Evolutionary conservation across 1,140 invertebrate genomes (phyloP), one percentile per base, ranked within the genome.

Genomic region (Drosophila kurseongensis): DNA sequence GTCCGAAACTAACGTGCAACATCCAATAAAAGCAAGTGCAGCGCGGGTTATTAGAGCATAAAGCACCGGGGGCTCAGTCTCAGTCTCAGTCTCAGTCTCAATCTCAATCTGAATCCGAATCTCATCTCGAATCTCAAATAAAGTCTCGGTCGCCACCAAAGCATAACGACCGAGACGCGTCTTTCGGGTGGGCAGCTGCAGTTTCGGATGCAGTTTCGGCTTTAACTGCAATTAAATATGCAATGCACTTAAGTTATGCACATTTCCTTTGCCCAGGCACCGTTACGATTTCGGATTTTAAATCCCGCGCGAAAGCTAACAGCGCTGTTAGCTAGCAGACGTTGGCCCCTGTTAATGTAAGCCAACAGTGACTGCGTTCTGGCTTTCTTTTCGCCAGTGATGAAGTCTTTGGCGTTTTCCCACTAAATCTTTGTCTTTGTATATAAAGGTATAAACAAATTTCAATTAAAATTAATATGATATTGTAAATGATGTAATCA

Each of bases 221-320:
- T 63, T 35, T 41, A 69, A 61, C 69, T 55, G 75, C 78, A 85
- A 85, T 85, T 86, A 86, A 77, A 68, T 77, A 82, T 88, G 75
- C 80, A 77, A 75, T 88, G 86, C 84, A 75, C 80, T 75, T 80
- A 88, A 89, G 83, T 88, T 89, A 88, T 88, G 84, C 83, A 75
- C 84, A 88, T 88, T 88, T 88, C 83, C 83, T 88, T 88, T 88
- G 83, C 67, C 66, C 66, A 88, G 76, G 72, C 78, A 88, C 84
- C 83, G 83, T 88, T 83, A 89, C 83, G 38, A 52, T 16, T 50
- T 74, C 51, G 50, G 47, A 76, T 69, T 76, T 68, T 12, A 80
- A 88, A 79, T 59, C 2, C 47, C 72, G 72, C 73, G 73, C 73
- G 72, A 85, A 77, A 66, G 63, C 80, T 80, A 88, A 89, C 84